Conservation (phyloP, 2,797 vertebrate species). For the Borostomias antarcticus region DNA sequence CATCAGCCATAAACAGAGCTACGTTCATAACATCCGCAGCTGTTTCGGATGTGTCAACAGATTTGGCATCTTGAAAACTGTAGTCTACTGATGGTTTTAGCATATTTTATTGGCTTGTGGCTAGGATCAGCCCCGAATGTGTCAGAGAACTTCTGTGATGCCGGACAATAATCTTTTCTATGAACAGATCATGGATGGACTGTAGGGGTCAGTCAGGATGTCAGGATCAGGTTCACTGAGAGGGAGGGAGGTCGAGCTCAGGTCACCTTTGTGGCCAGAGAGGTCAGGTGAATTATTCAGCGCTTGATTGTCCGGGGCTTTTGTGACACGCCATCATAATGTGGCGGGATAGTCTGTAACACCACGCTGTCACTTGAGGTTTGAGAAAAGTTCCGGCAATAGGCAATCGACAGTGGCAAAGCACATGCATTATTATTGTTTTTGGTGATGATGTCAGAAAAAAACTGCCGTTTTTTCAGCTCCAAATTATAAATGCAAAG, state of each 20-base stretch:
- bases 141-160: background rate
- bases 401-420: too few species aligned
- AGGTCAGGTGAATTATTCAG: conserved; percentile 76
- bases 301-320: conserved; percentile 54
- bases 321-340: conserved; percentile 31
- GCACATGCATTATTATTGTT: too few species aligned
- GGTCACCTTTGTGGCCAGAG: conserved; percentile 46
- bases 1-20: conserved; percentile 29
- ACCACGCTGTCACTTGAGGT: too few species aligned
- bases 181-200: conserved; percentile 39
- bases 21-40: background rate
- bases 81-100: too few species aligned
- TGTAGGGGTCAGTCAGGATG: conserved; percentile 63
- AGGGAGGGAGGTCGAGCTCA: conserved; percentile 49
- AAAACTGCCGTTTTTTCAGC: too few species aligned
- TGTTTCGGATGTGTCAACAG: conserved; percentile 9
- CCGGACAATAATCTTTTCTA: too few species aligned
- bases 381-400: too few species aligned
- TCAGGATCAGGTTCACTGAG: conserved; percentile 70
- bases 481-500: too few species aligned
- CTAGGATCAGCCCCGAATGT: background rate
- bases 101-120: background rate
- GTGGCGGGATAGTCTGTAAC: too few species aligned
- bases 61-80: background rate
- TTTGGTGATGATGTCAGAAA: too few species aligned